Conservation (phyloP, 2,113 vertebrate genomes). For the Sapayoa aenigma region DNA sequence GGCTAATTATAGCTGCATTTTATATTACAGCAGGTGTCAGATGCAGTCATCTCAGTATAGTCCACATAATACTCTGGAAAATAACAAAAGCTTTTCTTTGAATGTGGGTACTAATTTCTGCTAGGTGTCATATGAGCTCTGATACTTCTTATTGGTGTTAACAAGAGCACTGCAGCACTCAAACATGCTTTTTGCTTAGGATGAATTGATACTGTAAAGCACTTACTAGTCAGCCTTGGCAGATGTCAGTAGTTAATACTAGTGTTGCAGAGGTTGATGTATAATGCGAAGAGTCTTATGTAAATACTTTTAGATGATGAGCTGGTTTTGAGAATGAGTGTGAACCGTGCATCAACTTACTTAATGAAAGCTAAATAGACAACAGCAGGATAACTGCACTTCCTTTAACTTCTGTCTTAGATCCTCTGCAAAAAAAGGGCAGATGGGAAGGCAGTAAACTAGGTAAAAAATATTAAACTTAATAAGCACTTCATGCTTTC, state of each 20-base stretch:
- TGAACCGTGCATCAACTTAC: constrained; percentile 62
- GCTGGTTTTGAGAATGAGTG: constrained; percentile 67
- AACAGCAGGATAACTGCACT: constrained; percentile 65
- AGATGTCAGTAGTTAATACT: constrained; percentile 84
- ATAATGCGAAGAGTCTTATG: constrained; percentile 77
- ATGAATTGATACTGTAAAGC: constrained; percentile 83
- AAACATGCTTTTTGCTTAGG: constrained; percentile 81
- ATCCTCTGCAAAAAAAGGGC: constrained; percentile 58
- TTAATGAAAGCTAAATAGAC: constrained; percentile 72
- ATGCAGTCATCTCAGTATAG: constrained; percentile 86
- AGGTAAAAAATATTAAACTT: constrained; percentile 57
- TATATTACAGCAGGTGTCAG: constrained; percentile 86
- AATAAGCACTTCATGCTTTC: constrained; percentile 46
- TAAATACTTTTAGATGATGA: constrained; percentile 80
- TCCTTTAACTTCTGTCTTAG: constrained; percentile 61
- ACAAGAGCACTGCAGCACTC: constrained; percentile 78
- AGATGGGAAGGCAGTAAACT: constrained; percentile 67
- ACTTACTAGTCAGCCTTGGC: constrained; percentile 81
- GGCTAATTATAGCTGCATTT: constrained; percentile 87
- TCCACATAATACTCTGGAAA: constrained; percentile 82
- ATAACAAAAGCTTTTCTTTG: constrained; percentile 85
- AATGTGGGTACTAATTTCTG: constrained; percentile 84
- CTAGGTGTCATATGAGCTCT: constrained; percentile 81
- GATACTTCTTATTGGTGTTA: constrained; percentile 80
- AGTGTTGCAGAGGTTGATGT: constrained; percentile 75